Evolutionary conservation across 2,113 vertebrate genomes (phyloP).

Genomic region (Leptosomus discolor): DNA sequence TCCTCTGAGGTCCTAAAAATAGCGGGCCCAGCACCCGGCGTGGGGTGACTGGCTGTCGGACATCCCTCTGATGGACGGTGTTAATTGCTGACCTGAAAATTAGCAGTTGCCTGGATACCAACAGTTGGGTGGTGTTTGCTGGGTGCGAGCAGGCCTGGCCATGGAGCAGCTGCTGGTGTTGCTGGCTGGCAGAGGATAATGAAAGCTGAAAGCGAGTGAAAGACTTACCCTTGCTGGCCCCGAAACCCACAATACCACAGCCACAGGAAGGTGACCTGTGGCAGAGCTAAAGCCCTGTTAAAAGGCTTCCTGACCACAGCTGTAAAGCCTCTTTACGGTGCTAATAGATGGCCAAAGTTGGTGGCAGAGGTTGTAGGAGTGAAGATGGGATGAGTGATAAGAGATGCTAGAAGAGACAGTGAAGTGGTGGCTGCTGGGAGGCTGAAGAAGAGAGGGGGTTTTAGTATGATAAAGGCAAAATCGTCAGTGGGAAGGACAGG

Average conservation of each 20-base stretch:
- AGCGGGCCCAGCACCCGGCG: background rate
- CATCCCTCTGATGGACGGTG: background rate
- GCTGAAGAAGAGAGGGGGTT: background rate
- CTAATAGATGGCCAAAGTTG: background rate
- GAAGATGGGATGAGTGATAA: background rate
- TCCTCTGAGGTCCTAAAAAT: background rate
- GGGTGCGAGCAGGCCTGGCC: rapidly evolving
- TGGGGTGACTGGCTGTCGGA: background rate
- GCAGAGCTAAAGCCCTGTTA: background rate
- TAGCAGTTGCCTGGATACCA: background rate
- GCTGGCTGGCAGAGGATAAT: background rate
- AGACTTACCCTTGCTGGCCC: background rate
- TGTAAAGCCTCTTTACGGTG: background rate
- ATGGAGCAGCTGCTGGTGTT: rapidly evolving
- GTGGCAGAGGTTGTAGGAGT: background rate
- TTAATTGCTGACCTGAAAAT: conserved; percentile 34
- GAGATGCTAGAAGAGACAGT: background rate
- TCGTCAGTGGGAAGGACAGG: background rate
- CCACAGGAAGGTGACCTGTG: background rate
- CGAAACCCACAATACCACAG: background rate
- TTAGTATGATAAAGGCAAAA: background rate
- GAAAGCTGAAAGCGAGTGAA: conserved; percentile 15
- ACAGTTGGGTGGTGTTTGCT: background rate
- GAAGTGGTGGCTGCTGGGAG: background rate
- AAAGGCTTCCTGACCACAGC: background rate